Base-by-base conservation (phyloP, 1,140 invertebrate genomes). In the Tetragnatha versicolor region DNA sequence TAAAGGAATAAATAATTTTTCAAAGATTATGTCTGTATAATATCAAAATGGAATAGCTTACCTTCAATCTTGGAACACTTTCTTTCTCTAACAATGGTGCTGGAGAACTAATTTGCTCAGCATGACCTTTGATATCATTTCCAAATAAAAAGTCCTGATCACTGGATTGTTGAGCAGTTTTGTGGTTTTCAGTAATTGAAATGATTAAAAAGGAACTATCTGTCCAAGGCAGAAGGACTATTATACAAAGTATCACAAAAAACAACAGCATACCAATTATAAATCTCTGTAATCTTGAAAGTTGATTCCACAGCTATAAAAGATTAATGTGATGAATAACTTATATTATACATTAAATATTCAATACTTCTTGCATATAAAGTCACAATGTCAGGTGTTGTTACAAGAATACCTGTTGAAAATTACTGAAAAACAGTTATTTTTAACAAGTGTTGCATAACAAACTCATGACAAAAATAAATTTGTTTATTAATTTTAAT, bases 241-340 rank as follows among this genome's bases (percentile, higher is more conserved):
- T 70, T 12, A 79, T 14, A 45, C 65, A 72, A 9, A 79, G 31
- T 80, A 86, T 81, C 76, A 87, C 82, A 66, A 88, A 88, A 72
- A 90, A 82, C 45, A 89, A 68, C 73, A 89, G 82, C 80, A 93
- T 88, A 80, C 91, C 89, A 68, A 93, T 88, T 39, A 93, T 86
- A 83, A 91, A 93, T 47, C 91, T 88, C 85, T 94, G 93, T 83
- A 93, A 90, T 82, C 93, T 89, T n/a, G 93, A 93, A 42, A 94
- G 84, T 82, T 93, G 91, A 83, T 93, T 93, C 93, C 93, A 94
- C 85, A 89, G 87, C 93, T 94, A 82, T 35, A 88, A 88, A 79
- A 72, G 29, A 82, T 81, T 82, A 49, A 22, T 27, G 25, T 47
- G 20, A 47, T 47, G n/a, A n/a, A n/a, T n/a, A n/a, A n/a, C n/a